Percentiles rank a stretch among this genome's conserved stretches.
phyloP scores from a whole-genome alignment of 2,888 invertebrate species.

The Gymnosoma rotundatum region DNA sequence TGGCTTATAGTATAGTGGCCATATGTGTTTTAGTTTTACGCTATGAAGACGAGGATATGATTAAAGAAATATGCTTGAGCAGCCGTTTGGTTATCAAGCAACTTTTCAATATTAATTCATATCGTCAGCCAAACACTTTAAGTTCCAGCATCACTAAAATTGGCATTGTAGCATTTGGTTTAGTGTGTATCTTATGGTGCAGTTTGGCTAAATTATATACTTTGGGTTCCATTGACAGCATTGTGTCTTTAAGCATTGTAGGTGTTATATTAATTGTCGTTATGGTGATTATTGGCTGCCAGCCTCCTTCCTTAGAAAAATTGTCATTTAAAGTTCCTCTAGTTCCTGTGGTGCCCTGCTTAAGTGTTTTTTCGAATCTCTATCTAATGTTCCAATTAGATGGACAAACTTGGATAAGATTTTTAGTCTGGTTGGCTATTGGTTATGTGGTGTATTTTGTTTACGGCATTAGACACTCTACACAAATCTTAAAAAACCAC shows the following conservation, averaged over 20 bases:
- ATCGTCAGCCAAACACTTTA: constrained; percentile 86
- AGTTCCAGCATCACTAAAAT: constrained; percentile 87
- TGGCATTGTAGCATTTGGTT: constrained; percentile 84
- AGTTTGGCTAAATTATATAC: constrained; percentile 74
- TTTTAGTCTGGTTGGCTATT: constrained; percentile 91
- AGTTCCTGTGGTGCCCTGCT: constrained; percentile 91
- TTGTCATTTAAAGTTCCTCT: constrained; percentile 91
- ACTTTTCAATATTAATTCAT: constrained; percentile 87
- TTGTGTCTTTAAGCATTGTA: constrained; percentile 82
- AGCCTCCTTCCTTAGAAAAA: constrained; percentile 86
- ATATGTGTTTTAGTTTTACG: constrained; percentile 94
- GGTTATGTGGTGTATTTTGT: constrained; percentile 94
- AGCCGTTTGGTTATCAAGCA: constrained; percentile 83
- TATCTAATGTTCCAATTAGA: constrained; percentile 96
- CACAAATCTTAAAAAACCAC: constrained; percentile 82
- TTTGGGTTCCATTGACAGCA: constrained; percentile 74
- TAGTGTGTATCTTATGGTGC: constrained; percentile 80
- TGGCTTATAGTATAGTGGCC: constrained; percentile 96
- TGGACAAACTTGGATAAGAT: constrained; percentile 93
- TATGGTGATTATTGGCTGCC: constrained; percentile 86
- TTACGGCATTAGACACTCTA: constrained; percentile 92
- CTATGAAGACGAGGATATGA: constrained; percentile 83
- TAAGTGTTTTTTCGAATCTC: constrained; percentile 93
- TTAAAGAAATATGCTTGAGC: constrained; percentile 77
- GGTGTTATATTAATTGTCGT: constrained; percentile 84